Conservation (phyloP, 2,797 vertebrate genomes). For the Orestias chungarensis region DNA sequence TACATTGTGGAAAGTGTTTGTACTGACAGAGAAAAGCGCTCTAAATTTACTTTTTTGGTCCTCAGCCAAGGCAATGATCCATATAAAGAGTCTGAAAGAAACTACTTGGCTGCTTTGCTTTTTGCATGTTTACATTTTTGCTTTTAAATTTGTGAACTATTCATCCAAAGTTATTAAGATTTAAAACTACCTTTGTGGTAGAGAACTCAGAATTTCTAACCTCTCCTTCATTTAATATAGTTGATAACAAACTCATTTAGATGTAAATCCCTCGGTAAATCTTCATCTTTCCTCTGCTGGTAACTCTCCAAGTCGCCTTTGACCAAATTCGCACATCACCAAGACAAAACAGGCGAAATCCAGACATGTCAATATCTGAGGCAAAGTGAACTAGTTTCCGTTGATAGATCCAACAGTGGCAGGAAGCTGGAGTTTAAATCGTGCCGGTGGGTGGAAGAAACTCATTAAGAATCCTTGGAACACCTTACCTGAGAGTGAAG, state of each 20-base stretch:
- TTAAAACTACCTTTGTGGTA: not conserved
- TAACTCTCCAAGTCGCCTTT: not conserved
- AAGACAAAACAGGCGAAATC: not conserved
- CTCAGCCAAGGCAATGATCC: conserved; percentile 3
- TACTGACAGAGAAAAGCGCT: not conserved
- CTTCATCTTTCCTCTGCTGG: too few species aligned
- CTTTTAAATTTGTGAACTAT: not conserved
- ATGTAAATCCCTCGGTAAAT: not conserved
- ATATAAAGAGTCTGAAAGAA: conserved; percentile 7
- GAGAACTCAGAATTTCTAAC: too few species aligned
- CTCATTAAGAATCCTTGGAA: conserved; percentile 1
- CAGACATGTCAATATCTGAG: conserved; percentile 1
- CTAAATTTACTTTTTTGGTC: not conserved
- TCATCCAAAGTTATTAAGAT: not conserved
- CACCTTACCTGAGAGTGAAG: not conserved
- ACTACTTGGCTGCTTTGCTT: not conserved
- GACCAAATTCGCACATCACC: not conserved
- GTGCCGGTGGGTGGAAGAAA: conserved; percentile 1
- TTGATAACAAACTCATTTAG: not conserved
- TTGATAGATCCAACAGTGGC: not conserved
- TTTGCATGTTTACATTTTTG: not conserved
- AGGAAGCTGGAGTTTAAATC: not conserved
- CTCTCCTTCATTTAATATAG: not conserved
- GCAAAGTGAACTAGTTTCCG: not conserved
- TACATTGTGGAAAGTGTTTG: not conserved